A percentile compares a stretch with the other conserved stretches of the same genome.
These are phyloP conservation scores for Pocillopora damicornis DNA, from an alignment of 64 coral and sea anemone species.

Conservation along the genomic window DNA sequence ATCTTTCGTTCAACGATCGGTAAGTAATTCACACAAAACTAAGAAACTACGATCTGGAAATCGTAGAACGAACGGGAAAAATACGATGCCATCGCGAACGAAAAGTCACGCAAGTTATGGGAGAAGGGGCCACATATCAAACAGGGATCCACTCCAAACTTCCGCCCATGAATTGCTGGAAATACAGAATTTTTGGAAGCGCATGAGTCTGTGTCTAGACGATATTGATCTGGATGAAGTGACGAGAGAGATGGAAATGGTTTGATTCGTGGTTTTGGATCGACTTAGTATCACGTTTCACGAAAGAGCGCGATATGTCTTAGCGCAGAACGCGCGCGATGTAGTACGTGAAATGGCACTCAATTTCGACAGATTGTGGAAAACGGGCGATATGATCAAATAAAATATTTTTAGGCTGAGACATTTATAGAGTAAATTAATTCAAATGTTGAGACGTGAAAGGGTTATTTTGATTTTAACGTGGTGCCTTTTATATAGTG, in stretches of 20 bases:
- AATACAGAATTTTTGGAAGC: slow-evolving; percentile 88
- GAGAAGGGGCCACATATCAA: background rate
- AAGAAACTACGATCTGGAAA: slow-evolving; percentile 32
- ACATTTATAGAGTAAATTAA: too few species aligned
- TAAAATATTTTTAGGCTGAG: too few species aligned
- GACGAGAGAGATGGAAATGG: slow-evolving; percentile 6
- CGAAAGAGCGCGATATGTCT: background rate
- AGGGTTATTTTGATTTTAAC: too few species aligned
- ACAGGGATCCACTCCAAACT: slow-evolving; percentile 18
- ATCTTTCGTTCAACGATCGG: slow-evolving; percentile 8
- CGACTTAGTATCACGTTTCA: background rate
- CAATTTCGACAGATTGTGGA: too few species aligned
- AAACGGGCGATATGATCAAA: too few species aligned
- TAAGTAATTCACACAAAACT: background rate
- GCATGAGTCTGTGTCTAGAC: slow-evolving; percentile 88
- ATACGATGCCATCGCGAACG: background rate
- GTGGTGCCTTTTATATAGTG: too few species aligned
- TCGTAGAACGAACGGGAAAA: background rate
- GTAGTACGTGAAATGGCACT: too few species aligned
- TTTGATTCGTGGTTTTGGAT: background rate
- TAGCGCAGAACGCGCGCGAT: background rate
- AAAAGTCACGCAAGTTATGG: slow-evolving; percentile 4
- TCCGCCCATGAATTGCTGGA: slow-evolving; percentile 58
- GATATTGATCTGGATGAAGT: slow-evolving; percentile 67
- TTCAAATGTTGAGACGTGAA: too few species aligned